These are phyloP conservation scores for Temnothorax rugatulus DNA, from an alignment of 2,888 invertebrate species.

Conservation along the genomic window DNA sequence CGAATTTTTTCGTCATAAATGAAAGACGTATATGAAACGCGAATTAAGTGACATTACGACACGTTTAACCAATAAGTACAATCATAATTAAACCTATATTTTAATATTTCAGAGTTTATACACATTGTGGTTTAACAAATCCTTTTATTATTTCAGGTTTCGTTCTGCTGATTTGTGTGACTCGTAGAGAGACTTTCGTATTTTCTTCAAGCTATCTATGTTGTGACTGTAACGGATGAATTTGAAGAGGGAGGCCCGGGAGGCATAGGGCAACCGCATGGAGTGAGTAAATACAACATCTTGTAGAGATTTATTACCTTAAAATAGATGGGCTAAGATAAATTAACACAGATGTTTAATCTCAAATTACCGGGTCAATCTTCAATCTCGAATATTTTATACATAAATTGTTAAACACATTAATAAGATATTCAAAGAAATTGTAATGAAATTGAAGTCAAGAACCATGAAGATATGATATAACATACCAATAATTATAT, in stretches of 20 bases:
- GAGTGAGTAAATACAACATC: neutral
- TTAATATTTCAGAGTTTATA: neutral
- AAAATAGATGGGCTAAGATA: neutral
- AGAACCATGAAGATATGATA: neutral
- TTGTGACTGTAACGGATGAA: neutral
- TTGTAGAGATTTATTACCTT: neutral
- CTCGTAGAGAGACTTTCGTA: neutral
- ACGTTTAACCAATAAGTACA: neutral
- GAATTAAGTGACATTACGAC: no score
- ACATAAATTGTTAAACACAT: neutral
- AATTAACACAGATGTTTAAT: neutral
- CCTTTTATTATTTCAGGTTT: neutral
- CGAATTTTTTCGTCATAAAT: neutral
- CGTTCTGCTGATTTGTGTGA: neutral
- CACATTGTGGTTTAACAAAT: neutral
- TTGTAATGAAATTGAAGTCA: neutral
- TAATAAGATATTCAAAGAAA: neutral
- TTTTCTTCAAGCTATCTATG: no score
- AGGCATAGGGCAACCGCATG: neutral
- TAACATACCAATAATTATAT: neutral
- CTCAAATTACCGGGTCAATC: neutral
- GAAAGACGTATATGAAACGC: neutral
- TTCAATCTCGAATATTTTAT: neutral
- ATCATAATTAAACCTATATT: neutral
- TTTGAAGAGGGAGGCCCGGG: neutral